Base-by-base conservation (phyloP, 2,797 vertebrate genomes). In the Sebastes dallii region DNA sequence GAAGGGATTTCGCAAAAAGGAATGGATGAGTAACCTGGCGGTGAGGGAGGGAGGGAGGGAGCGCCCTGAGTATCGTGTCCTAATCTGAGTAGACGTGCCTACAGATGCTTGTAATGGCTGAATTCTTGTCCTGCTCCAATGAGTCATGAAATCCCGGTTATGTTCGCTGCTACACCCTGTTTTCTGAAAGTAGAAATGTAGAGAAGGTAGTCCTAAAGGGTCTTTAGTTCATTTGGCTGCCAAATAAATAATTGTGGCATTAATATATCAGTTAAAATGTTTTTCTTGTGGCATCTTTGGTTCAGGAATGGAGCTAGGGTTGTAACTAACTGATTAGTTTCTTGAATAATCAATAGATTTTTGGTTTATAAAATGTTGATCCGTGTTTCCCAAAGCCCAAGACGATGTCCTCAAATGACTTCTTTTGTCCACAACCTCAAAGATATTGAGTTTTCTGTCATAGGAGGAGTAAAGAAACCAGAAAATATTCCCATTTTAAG, bases 61-160 rank as follows among this genome's bases (percentile, higher is more conserved):
- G 62, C 36, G 13, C 39, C 39, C 13, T 46, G 42, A 36, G 8
- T 18, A 8, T 18, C 4, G 2, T 10, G 25, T 6, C 0, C 32
- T 76, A 30, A 82, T 81, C 46, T 66, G 36, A 75, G 22, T 29
- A 79, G 73, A 82, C 79, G 10, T 80, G 78, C 39, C 78, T 62
- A 7, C 50, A 78, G 77, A 86, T 79, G 79, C 72, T 72, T 64
- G 72, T 74, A 39, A 46, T 80, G 78, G 66, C 50, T 32, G 2
- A 76, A 82, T 24, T 27, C 54, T 61, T 34, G 60, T 69, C 66
- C 50, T 81, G 32, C 56, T 68, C 64, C 34, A 55, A 5, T 90
- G 88, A 92, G 50, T 94, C 87, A 90, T 69, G 59, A 78, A 78
- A 71, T 72, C 3, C 55, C 82, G 54, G 6, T 71, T 75, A 29